Evolutionary conservation across 1,140 invertebrate genomes (phyloP).

Genomic region (Littorina saxatilis): DNA sequence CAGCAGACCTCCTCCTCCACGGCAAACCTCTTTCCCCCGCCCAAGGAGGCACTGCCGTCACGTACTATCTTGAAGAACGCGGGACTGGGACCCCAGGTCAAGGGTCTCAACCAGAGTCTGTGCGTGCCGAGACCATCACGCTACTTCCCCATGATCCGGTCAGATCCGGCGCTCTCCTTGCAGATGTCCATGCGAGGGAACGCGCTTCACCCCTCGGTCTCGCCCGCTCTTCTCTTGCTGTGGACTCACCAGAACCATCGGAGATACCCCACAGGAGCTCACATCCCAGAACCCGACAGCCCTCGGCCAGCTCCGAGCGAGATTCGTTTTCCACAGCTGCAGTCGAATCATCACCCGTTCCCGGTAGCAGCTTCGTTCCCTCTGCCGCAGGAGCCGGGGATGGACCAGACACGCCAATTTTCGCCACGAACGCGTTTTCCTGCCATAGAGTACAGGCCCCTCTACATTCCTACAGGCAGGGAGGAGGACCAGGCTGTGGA

Average conservation of each 20-base stretch:
- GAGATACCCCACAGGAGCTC: neutral
- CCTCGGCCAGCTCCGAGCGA: too few relatives aligned
- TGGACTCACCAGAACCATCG: neutral
- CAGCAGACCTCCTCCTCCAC: neutral
- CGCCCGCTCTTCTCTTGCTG: neutral
- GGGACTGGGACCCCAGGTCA: neutral
- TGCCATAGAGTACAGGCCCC: neutral
- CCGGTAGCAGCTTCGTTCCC: too few relatives aligned
- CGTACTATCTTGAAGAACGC: neutral
- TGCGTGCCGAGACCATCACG: neutral
- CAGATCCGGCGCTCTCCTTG: neutral
- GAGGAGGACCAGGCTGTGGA: too few relatives aligned
- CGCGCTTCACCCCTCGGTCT: neutral
- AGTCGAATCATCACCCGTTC: too few relatives aligned
- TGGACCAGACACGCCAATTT: too few relatives aligned
- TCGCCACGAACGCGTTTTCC: too few relatives aligned
- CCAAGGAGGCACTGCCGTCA: neutral
- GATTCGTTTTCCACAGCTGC: too few relatives aligned
- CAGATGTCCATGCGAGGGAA: constrained; percentile 13
- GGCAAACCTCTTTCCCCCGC: neutral
- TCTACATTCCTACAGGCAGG: neutral
- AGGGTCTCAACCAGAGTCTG: neutral
- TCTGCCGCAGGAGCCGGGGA: too few relatives aligned
- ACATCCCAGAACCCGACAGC: too few relatives aligned
- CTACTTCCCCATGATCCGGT: neutral